These are phyloP conservation scores for Eupelmus urozonus DNA, from an alignment of 2,888 invertebrate species.

Conservation along the genomic window DNA sequence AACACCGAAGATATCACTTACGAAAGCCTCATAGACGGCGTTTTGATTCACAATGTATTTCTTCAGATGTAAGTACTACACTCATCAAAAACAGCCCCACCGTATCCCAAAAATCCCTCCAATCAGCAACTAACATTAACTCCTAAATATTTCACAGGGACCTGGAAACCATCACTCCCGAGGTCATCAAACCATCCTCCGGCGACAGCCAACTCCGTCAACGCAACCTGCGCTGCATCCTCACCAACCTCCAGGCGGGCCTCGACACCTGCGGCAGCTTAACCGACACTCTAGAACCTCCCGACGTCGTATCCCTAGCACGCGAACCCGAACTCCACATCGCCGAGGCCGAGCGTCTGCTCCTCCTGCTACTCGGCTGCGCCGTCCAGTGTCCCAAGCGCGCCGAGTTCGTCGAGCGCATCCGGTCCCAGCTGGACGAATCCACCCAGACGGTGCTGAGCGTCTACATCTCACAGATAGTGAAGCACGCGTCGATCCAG, in stretches of 20 bases:
- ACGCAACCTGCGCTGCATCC: constrained; percentile 89
- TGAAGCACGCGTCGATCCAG: background rate
- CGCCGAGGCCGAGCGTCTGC: constrained; percentile 87
- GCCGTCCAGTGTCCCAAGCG: constrained; percentile 96
- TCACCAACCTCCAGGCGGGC: constrained; percentile 85
- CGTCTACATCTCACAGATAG: constrained; percentile 28
- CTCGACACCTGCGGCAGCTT: constrained; percentile 85
- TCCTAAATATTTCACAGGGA: constrained; percentile 21
- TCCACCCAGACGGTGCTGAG: too few species aligned
- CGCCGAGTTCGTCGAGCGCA: constrained; percentile 90
- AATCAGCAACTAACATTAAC: background rate
- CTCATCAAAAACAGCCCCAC: background rate
- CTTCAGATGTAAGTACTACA: constrained; percentile 43
- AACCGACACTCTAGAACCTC: constrained; percentile 89
- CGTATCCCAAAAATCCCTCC: too few species aligned
- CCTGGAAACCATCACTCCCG: background rate
- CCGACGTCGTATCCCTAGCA: constrained; percentile 86
- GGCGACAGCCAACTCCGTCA: constrained; percentile 78
- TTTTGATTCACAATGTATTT: constrained; percentile 45
- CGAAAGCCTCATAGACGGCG: constrained; percentile 34
- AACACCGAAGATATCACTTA: constrained; percentile 14
- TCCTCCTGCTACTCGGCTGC: constrained; percentile 91
- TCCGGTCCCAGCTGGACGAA: constrained; percentile 89
- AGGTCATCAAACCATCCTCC: background rate
- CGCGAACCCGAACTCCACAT: constrained; percentile 82